A percentile compares a stretch with the other conserved stretches of the same genome.
These are phyloP conservation scores for Pemphredon lugubris DNA, from an alignment of 2,888 invertebrate genomes.

Conservation along the genomic window DNA sequence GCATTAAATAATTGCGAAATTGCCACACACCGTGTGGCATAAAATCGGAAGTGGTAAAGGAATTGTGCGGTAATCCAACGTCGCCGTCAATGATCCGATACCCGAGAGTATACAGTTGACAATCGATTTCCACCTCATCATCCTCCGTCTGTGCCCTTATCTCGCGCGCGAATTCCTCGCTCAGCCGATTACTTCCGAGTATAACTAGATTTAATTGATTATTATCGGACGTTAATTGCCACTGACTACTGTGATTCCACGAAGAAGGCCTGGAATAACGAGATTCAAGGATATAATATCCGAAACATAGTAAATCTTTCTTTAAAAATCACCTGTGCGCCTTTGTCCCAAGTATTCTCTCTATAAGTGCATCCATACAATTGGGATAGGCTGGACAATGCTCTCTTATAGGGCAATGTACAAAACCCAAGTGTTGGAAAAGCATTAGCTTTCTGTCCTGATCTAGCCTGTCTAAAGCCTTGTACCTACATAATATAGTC, in stretches of 20 bases:
- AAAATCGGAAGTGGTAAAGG: conserved; percentile 92
- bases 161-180: conserved; percentile 93
- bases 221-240: conserved; percentile 86
- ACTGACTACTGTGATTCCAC: conserved; percentile 86
- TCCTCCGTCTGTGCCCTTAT: conserved; percentile 93
- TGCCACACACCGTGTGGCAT: conserved; percentile 90
- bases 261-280: conserved; percentile 84
- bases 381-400: conserved; percentile 95
- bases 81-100: conserved; percentile 94
- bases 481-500: conserved; percentile 85
- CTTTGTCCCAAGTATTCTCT: conserved; percentile 87
- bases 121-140: conserved; percentile 92
- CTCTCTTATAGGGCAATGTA: conserved; percentile 96
- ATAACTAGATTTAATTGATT: conserved; percentile 93
- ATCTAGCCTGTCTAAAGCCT: conserved; percentile 95
- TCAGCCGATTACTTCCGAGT: conserved; percentile 92
- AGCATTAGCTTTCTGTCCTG: conserved; percentile 97
- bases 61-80: conserved; percentile 89
- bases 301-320: too few species aligned
- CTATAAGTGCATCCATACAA: conserved; percentile 90
- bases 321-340: conserved; percentile 82
- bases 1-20: neutral
- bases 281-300: too few species aligned
- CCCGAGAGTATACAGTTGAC: conserved; percentile 90
- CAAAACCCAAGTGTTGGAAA: conserved; percentile 96